Evolutionary conservation across 2,797 vertebrate genomes (phyloP).

Genomic region (Pseudochirops corinnae): DNA sequence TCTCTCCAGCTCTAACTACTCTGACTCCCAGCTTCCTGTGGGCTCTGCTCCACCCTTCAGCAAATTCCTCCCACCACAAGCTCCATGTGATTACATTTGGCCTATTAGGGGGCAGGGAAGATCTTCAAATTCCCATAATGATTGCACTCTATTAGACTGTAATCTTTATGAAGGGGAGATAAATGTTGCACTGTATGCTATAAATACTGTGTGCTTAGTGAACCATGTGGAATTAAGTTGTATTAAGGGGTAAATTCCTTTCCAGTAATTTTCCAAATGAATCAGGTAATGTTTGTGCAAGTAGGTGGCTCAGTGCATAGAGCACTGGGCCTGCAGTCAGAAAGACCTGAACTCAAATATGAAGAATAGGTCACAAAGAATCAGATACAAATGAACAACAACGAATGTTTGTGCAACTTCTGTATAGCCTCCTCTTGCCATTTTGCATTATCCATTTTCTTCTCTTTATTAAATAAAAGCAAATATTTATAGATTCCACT

Average conservation of each 20-base stretch:
- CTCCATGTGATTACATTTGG: no score
- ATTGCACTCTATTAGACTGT: no score
- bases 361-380: neutral
- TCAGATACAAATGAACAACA: neutral
- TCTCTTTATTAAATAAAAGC: neutral
- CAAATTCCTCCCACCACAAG: no score
- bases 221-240: neutral
- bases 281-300: neutral
- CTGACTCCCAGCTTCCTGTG: no score
- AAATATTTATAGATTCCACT: neutral
- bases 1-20: no score
- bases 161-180: neutral
- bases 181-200: neutral
- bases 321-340: neutral
- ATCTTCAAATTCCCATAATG: no score
- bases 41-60: no score
- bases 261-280: neutral
- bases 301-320: neutral
- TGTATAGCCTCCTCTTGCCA: neutral
- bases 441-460: neutral
- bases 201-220: neutral
- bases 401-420: neutral
- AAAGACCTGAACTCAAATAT: neutral
- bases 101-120: no score
- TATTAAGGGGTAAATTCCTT: neutral